Base-by-base conservation (phyloP, 2,113 vertebrate species). In the Muscicapa adusta region DNA sequence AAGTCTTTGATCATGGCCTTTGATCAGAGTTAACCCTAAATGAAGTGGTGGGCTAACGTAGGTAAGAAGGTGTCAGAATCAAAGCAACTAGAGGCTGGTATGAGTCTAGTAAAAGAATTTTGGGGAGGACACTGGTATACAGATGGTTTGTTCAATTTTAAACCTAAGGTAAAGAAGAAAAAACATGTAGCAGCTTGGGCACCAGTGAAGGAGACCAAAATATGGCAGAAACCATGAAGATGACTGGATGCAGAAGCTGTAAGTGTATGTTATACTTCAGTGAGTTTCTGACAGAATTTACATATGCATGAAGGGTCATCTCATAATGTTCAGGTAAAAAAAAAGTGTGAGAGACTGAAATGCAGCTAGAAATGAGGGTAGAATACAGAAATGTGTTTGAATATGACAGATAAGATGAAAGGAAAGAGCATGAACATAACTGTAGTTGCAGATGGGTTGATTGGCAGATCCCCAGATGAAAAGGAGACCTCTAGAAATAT, bases 1-100 rank as follows among this genome's bases (percentile, higher is more conserved):
- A 96, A 96, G 94, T 71, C 95, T 97, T 96, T 97, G 96, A 97
- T 97, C 94, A 87, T 50, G 89, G 95, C 61, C 95, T 97, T 97
- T 97, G 96, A 96, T 97, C 95, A 95, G 57, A 84, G 83, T 81
- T 95, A 95, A 94, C 94, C 86, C 86, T 93, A 94, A 95, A 96
- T 89, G 93, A 96, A 96, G 88, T 95, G 92, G 83, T 93, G 47
- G 88, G 72, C 63, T 94, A 93, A 94, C 43, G 75, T 85, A 93
- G 91, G 95, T 95, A 95, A 86, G 78, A 94, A 97, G 94, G 95
- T 97, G 96, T 96, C 83, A 86, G 68, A 95, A 93, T 91, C 86
- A 93, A 95, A 93, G 91, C 56, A 81, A 71, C 67, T 54, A 62
- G 54, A 83, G 26, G 45, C 79, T 87, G 72, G 73, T 72, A 78